Base-by-base conservation (phyloP, 2,113 vertebrate species). In the Phaetusa simplex region DNA sequence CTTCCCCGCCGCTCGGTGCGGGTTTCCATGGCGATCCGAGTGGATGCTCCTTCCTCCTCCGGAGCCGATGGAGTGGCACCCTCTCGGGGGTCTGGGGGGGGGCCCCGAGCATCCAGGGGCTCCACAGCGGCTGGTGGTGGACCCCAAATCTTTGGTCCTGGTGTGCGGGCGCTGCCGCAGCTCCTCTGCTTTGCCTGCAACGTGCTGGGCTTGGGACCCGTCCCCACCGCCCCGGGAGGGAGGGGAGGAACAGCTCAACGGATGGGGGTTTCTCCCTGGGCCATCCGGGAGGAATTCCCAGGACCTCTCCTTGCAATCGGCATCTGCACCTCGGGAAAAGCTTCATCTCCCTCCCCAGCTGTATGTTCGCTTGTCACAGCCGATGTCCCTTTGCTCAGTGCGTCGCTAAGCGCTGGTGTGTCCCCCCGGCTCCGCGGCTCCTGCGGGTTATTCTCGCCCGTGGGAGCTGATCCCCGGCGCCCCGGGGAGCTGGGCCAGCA, bases 11-110 rank as follows among this genome's bases (percentile, higher is more conserved):
- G 91, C 93, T 52, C 93, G 2, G 87, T 34, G 16, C 8, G 69
- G 62, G 98, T 98, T 97, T 97, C 97, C 95, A 96, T 97, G 97
- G 97, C 77, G 95, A 98, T 84, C 4, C 0, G 10, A 90, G 58
- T 9, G 36, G 91, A 67, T 95, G 62, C 82, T 93, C 74, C 40
- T 79, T 94, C 65, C 66, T 94, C 71, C 88, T 85, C 66, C 7
- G 15, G 58, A 66, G 56, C 64, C 1, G 3, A 52, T 59, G 77
- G 40, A 36, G 19, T 53, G 7, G 34, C 21, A 36, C 22, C 29
- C 10, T 82, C 64, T 13, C 14, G 15, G 49, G 61, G 74, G n/a
- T 2, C 16, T 3, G 3, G 19, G 3, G 19, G 19, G 34, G 50
- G 42, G 32, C 36, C 72, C 53, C 0, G 0, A 49, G 55, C 50